Evolutionary conservation across 2,888 invertebrate species (phyloP).

Genomic region (Lasioglossum malachurum): DNA sequence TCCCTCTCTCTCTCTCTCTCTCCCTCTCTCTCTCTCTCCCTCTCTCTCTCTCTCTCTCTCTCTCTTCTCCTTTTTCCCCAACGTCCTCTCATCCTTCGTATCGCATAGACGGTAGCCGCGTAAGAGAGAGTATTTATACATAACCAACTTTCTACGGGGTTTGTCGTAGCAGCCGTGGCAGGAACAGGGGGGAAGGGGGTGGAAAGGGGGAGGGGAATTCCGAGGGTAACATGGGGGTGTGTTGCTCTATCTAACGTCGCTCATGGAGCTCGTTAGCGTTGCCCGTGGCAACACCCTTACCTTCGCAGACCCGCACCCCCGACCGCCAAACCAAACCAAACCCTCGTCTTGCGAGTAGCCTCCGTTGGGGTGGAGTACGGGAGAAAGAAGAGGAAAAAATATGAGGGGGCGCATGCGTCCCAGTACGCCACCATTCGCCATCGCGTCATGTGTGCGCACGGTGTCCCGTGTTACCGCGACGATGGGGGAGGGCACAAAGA

Average conservation of each 20-base stretch:
- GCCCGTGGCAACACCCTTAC: slow-evolving; percentile 83
- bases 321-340: slow-evolving; percentile 73
- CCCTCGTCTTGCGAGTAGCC: slow-evolving; percentile 73
- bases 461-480: slow-evolving; percentile 59
- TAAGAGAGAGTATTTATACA: slow-evolving; percentile 75
- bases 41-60: not conserved
- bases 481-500: slow-evolving; percentile 62
- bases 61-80: not conserved
- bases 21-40: not conserved
- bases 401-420: slow-evolving; percentile 72
- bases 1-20: not conserved
- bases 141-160: slow-evolving; percentile 78
- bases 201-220: slow-evolving; percentile 50
- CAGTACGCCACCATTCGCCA: slow-evolving; percentile 69
- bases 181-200: not conserved
- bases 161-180: slow-evolving; percentile 60
- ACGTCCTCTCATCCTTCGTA: slow-evolving; percentile 23
- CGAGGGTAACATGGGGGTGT: slow-evolving; percentile 75
- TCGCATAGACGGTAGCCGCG: slow-evolving; percentile 47
- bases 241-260: slow-evolving; percentile 84
- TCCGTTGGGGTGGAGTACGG: slow-evolving; percentile 57
- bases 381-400: slow-evolving; percentile 69
- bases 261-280: slow-evolving; percentile 85
- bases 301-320: slow-evolving; percentile 72
- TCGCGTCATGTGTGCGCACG: slow-evolving; percentile 74